Percentiles rank a stretch among this genome's conserved stretches.
These are phyloP conservation scores for Larimichthys crocea DNA, from an alignment of 2,113 vertebrate species.

Conservation along the genomic window DNA sequence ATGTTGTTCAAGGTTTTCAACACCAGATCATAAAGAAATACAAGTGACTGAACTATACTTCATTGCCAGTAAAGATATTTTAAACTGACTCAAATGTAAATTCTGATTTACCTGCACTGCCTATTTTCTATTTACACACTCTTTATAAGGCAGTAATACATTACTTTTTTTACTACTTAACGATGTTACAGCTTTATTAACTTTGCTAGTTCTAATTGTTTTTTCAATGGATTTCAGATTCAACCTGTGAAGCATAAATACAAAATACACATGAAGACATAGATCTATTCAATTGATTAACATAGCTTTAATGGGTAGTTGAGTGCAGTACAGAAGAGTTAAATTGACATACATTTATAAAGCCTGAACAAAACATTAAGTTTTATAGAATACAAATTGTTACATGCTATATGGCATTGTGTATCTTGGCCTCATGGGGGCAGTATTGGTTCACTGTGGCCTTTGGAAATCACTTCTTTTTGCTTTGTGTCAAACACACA, in stretches of 20 bases:
- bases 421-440: constrained; percentile 15
- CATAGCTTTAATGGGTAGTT: background rate
- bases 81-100: no score
- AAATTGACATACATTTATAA: background rate
- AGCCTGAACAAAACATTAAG: background rate
- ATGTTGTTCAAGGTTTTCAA: no score
- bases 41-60: no score
- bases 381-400: background rate
- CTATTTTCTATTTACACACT: no score
- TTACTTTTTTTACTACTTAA: no score
- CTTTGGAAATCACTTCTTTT: background rate
- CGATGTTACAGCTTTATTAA: no score
- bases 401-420: background rate
- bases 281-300: background rate
- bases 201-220: no score
- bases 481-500: background rate
- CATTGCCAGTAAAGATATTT: no score
- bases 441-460: background rate
- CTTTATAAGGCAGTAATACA: no score
- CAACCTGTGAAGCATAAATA: background rate
- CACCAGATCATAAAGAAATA: no score
- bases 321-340: background rate
- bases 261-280: background rate
- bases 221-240: no score
- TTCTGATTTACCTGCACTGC: no score